These are phyloP conservation scores for Hirtodrosophila alboralis DNA, from an alignment of 2,888 invertebrate genomes.

Conservation along the genomic window DNA sequence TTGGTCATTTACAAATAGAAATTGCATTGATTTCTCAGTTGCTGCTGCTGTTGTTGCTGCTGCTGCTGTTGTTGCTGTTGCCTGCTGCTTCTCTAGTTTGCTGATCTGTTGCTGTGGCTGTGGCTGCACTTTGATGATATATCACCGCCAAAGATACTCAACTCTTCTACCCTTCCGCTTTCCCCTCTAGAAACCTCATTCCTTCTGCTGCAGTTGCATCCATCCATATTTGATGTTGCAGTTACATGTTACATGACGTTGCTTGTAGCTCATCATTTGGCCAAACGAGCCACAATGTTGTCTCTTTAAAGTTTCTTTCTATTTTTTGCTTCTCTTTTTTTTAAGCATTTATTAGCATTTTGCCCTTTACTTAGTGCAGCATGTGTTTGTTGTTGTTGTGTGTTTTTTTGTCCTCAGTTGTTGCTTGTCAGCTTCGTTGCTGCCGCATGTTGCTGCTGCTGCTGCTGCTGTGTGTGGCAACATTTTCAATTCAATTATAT, in stretches of 20 bases:
- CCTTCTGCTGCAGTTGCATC: slow-evolving; percentile 23
- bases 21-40: slow-evolving; percentile 73
- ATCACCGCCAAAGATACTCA: slow-evolving; percentile 66
- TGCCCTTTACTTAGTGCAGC: slow-evolving; percentile 60
- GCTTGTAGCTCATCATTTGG: slow-evolving; percentile 64
- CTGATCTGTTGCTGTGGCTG: slow-evolving; percentile 21
- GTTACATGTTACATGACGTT: slow-evolving; percentile 75
- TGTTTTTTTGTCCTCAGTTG: slow-evolving; percentile 32
- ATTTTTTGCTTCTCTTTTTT: slow-evolving; percentile 24
- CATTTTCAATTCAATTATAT: slow-evolving; percentile 77
- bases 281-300: slow-evolving; percentile 70
- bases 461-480: slow-evolving; percentile 68
- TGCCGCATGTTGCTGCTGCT: slow-evolving; percentile 13
- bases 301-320: slow-evolving; percentile 57
- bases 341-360: slow-evolving; percentile 76
- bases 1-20: slow-evolving; percentile 80
- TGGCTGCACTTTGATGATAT: slow-evolving; percentile 68
- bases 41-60: slow-evolving; percentile 28
- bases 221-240: slow-evolving; percentile 77
- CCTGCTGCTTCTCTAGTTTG: slow-evolving; percentile 23
- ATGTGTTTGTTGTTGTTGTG: slow-evolving; percentile 22
- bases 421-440: slow-evolving; percentile 29
- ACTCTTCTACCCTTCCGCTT: no score
- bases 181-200: slow-evolving; percentile 6
- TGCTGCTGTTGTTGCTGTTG: not conserved